These are phyloP conservation scores for Columba janthina DNA, from an alignment of 2,113 vertebrate species.

Conservation along the genomic window DNA sequence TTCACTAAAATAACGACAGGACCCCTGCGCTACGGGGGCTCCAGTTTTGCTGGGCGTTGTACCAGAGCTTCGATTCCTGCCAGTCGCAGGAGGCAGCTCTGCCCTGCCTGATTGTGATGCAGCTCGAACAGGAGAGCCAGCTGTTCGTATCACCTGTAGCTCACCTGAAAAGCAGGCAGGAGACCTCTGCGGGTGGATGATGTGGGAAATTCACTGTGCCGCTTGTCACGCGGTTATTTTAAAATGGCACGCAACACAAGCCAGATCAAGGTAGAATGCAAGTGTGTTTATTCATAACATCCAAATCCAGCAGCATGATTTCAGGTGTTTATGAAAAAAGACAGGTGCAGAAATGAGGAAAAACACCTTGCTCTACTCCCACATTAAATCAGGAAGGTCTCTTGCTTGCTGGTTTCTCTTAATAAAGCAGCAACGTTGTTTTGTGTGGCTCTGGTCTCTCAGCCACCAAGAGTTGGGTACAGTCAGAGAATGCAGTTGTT, in stretches of 20 bases:
- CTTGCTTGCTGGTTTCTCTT: background rate
- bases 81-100: background rate
- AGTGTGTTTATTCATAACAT: slow-evolving; percentile 25
- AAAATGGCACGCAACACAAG: background rate
- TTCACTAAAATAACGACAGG: background rate
- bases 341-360: slow-evolving; percentile 6
- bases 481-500: background rate
- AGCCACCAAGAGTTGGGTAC: background rate
- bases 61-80: background rate
- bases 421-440: background rate
- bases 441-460: background rate
- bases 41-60: background rate
- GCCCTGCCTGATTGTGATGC: background rate
- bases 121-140: background rate
- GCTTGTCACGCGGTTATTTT: background rate
- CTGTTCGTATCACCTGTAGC: no score
- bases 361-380: background rate
- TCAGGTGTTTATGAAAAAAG: background rate
- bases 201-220: background rate
- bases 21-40: background rate
- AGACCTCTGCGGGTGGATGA: no score
- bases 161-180: background rate
- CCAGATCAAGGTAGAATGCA: background rate
- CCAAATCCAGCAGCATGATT: background rate
- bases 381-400: background rate